A percentile compares a stretch with the other conserved stretches of the same genome.
phyloP scores from a whole-genome alignment of 2,113 vertebrate genomes.

The Tachycineta bicolor region DNA sequence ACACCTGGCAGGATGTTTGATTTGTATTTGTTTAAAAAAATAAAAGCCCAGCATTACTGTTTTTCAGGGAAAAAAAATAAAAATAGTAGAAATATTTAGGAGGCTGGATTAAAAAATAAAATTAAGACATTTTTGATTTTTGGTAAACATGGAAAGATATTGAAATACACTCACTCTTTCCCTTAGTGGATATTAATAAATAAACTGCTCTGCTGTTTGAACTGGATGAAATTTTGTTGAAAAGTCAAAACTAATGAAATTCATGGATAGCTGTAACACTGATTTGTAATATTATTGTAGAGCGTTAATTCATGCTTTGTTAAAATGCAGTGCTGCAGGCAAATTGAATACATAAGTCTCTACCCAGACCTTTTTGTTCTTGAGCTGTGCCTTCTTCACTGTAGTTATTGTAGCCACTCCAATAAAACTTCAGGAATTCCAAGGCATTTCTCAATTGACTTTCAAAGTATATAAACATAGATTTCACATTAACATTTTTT shows the following conservation, averaged over 20 bases:
- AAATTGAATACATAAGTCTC: slow-evolving; percentile 5
- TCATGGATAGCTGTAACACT: background rate
- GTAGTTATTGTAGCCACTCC: background rate
- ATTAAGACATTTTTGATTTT: background rate
- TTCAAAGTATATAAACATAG: background rate
- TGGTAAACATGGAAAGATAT: background rate
- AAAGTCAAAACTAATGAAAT: slow-evolving; percentile 1
- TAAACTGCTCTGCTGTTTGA: background rate
- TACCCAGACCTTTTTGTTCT: background rate
- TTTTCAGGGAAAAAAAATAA: background rate
- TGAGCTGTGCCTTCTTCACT: background rate
- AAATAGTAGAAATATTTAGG: background rate
- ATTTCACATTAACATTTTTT: background rate
- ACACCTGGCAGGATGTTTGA: background rate
- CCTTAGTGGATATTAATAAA: background rate
- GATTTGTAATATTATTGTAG: background rate
- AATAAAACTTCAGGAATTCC: background rate
- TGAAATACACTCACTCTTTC: background rate
- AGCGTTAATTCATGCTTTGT: slow-evolving; percentile 4
- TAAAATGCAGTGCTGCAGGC: background rate
- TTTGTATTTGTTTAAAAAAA: background rate
- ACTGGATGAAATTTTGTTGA: background rate
- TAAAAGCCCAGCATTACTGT: background rate
- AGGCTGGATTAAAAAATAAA: background rate
- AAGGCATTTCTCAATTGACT: background rate